These are phyloP conservation scores for Sterrhoptilus dennistouni DNA, from an alignment of 2,113 vertebrate species.

Conservation along the genomic window DNA sequence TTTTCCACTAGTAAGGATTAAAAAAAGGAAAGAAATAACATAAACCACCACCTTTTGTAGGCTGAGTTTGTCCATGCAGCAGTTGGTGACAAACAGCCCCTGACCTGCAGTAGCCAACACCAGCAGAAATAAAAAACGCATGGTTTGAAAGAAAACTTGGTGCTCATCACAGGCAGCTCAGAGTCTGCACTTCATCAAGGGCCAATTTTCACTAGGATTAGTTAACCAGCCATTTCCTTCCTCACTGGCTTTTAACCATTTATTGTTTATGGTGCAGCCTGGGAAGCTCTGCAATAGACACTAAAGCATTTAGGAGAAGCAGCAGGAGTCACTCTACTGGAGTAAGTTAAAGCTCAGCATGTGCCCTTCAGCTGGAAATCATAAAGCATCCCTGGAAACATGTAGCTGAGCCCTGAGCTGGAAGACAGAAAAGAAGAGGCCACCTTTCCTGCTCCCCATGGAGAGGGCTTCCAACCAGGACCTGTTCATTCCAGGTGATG, in stretches of 20 bases:
- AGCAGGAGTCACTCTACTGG: not conserved
- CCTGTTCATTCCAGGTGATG: not conserved
- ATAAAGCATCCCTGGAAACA: not conserved
- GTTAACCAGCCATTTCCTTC: not conserved
- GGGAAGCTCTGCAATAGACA: not conserved
- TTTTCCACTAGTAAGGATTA: not conserved
- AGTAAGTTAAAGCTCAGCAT: not conserved
- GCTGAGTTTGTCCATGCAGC: not conserved
- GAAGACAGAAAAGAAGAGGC: not conserved
- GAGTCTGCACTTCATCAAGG: not conserved
- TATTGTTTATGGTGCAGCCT: not conserved
- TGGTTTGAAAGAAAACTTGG: not conserved
- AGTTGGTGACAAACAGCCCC: not conserved
- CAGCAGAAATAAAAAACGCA: not conserved
- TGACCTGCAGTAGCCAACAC: not conserved
- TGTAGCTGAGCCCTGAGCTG: not conserved
- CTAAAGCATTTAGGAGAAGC: not conserved
- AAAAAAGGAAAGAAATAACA: not conserved
- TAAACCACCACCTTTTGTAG: not conserved
- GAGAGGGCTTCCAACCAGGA: not conserved
- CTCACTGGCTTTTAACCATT: not conserved
- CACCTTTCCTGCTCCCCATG: not conserved
- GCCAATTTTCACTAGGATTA: not conserved
- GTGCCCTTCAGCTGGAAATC: not conserved
- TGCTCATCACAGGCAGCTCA: not conserved